Conservation (phyloP, 2,888 invertebrate species). For the Tenthredo distinguenda region DNA sequence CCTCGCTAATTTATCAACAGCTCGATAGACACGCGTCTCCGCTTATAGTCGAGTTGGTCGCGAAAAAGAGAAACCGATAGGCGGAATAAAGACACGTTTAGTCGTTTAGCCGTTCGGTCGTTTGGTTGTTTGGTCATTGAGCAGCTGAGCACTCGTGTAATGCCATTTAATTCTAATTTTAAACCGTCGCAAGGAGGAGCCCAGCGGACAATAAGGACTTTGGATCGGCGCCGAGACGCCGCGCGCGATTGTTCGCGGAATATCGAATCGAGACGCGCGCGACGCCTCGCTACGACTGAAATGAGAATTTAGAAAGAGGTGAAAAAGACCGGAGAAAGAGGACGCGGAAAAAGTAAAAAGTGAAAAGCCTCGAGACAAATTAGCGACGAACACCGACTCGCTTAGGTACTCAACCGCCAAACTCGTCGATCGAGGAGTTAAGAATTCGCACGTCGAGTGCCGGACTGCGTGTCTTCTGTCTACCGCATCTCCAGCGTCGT, state of each 20-base stretch:
- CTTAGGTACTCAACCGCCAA: background rate
- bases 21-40: constrained; percentile 56
- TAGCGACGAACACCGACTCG: constrained; percentile 6
- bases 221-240: background rate
- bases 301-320: background rate
- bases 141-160: constrained; percentile 14
- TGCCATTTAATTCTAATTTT: constrained; percentile 45
- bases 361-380: constrained; percentile 1
- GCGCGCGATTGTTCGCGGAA: background rate
- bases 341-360: background rate
- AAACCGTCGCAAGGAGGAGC: background rate
- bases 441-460: constrained; percentile 37
- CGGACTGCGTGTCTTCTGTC: constrained; percentile 37
- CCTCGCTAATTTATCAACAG: constrained; percentile 64
- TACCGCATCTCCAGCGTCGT: background rate
- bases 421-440: constrained; percentile 34
- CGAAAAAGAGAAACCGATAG: background rate
- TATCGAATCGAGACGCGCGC: background rate
- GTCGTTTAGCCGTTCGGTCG: constrained; percentile 41
- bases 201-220: constrained; percentile 26
- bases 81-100: constrained; percentile 7
- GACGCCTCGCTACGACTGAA: background rate
- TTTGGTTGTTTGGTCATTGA: constrained; percentile 24
- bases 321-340: background rate
- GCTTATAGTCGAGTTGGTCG: background rate